Evolutionary conservation across 2,888 invertebrate genomes (phyloP).

Genomic region (Caenorhabditis auriculariae): DNA sequence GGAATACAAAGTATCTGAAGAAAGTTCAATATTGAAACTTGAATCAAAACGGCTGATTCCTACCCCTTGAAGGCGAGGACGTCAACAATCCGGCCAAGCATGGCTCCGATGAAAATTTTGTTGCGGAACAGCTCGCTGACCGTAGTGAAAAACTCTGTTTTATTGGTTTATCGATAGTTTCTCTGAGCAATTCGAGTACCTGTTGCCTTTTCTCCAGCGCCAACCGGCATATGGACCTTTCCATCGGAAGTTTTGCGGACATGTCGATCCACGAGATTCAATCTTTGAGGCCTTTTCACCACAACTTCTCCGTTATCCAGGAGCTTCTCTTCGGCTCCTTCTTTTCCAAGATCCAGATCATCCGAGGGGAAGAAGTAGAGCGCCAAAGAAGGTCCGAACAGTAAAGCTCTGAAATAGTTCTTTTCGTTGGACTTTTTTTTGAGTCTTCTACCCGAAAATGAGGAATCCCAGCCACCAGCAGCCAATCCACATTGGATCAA

Average conservation of each 20-base stretch:
- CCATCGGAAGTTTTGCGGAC: conserved; percentile 43
- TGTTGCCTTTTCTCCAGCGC: conserved; percentile 27
- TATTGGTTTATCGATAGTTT: background rate
- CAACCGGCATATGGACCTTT: conserved; percentile 45
- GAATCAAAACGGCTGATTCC: background rate
- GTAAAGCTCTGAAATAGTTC: conserved; percentile 10
- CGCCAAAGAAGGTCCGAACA: conserved; percentile 57
- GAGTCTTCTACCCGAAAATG: conserved; percentile 23
- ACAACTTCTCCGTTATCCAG: background rate
- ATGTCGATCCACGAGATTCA: conserved; percentile 58
- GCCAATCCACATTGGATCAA: conserved; percentile 67
- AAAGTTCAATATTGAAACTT: background rate
- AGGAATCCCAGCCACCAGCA: conserved; percentile 66
- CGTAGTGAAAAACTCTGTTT: conserved; percentile 41
- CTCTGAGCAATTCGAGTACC: background rate
- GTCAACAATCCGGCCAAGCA: conserved; percentile 61
- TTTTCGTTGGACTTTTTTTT: background rate
- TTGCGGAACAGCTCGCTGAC: conserved; percentile 46
- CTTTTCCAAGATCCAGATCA: conserved; percentile 10
- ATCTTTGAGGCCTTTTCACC: too few species aligned
- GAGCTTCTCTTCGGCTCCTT: conserved; percentile 1
- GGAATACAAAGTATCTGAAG: conserved; percentile 60
- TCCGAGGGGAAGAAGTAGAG: conserved; percentile 63
- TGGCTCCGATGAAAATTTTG: conserved; percentile 54
- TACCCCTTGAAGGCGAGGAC: conserved; percentile 61